Base-by-base conservation (phyloP, 2,888 invertebrate species). In the Cartodere bifasciata region DNA sequence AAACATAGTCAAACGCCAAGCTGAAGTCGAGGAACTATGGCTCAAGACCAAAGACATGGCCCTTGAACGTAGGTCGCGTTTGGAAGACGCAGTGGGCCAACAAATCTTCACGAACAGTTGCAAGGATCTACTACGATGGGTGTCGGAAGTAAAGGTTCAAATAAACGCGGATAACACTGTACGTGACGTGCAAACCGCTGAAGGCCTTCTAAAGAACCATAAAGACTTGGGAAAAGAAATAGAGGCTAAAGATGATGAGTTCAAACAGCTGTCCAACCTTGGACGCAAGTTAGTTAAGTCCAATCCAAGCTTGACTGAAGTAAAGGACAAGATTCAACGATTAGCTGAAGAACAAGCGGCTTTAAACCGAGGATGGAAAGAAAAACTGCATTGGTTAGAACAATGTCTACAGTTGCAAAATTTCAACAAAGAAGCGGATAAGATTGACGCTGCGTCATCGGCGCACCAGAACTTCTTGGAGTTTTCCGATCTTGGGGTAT, bases 351-450 rank as follows among this genome's bases (percentile, higher is more conserved):
- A 91, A 48, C 77, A 85, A 49, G 71, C 72, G 30, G 76, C 79
- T 1, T 74, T 94, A 0, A 67, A 72, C 13, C 67, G 79, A 49
- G 77, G 84, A 49, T 92, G 92, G 88, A 61, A 72, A 26, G 78
- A 82, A 33, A 91, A 92, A 52, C 81, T 90, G 32, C 75, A 78
- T 26, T 80, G 83, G 68, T 61, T 95, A 34, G 75, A 82, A 45
- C 90, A 95, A 55, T 79, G 87, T 40, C 72, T 88, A 16, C 86
- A 92, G 45, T 63, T 95, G 36, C 91, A 88, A 60, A 72, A 82
- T 41, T 92, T 94, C 63, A 91, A 91, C 60, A 76, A 90, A 21
- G 97, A 97, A 58, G 94, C 94, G 0, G 95, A 97, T 56, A 87
- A 94, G 55, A 87, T 97, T 40, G 95, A 97, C 61, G 91, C 95